A percentile compares a stretch with the other conserved stretches of the same genome.
Evolutionary conservation across 2,888 invertebrate species (phyloP).

Genomic region (Lasioglossum villosulum): DNA sequence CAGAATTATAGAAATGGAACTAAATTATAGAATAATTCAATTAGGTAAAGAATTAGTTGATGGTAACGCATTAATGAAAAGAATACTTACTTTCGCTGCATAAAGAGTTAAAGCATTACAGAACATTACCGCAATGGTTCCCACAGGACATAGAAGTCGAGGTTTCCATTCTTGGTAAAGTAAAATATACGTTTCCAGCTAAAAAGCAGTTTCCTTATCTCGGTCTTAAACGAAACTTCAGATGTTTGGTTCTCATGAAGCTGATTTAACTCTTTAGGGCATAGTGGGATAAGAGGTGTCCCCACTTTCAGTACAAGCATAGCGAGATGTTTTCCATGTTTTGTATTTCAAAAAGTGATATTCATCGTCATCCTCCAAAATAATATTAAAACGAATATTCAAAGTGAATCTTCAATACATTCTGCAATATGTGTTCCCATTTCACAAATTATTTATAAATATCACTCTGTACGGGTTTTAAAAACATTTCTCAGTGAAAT

Average conservation of each 20-base stretch:
- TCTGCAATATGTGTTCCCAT: background rate
- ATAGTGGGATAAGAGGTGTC: background rate
- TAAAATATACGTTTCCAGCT: constrained; percentile 9
- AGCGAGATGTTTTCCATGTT: background rate
- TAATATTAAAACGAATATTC: background rate
- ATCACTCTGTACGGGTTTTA: background rate
- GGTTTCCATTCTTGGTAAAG: constrained; percentile 3
- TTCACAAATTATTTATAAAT: background rate
- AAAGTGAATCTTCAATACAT: background rate
- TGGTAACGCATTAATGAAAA: background rate
- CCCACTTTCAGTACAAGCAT: background rate
- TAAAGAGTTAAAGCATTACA: constrained; percentile 27
- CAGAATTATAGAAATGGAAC: background rate
- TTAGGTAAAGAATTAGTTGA: background rate
- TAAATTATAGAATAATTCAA: background rate
- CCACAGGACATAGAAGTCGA: background rate
- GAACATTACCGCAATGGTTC: background rate
- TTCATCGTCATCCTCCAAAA: background rate
- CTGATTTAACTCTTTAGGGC: constrained; percentile 1
- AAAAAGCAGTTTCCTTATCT: constrained; percentile 9
- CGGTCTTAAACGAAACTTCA: constrained; percentile 6
- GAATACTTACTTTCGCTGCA: background rate
- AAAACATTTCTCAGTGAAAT: background rate
- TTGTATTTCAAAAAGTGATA: background rate
- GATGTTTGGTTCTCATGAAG: constrained; percentile 11